phyloP scores from a whole-genome alignment of 92 coral and sea anemone species.

The Blastomussa wellsi region DNA sequence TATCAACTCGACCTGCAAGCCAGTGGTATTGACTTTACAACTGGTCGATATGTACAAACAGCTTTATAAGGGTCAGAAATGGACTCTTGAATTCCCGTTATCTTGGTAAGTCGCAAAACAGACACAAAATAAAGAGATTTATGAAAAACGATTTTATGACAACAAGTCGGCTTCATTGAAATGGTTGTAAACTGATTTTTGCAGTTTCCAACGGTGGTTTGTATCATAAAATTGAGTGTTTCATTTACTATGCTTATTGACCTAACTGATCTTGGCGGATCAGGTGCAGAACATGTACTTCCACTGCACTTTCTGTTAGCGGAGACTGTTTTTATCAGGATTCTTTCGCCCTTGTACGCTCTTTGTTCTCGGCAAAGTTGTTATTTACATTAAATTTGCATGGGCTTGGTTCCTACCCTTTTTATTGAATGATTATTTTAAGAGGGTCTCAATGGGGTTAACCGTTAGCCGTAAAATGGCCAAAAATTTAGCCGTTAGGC shows the following conservation, averaged over 20 bases:
- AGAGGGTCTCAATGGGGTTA: too few relatives aligned
- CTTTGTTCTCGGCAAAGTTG: too few relatives aligned
- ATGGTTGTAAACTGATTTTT: not conserved
- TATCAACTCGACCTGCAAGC: constrained; percentile 74
- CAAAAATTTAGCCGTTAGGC: too few relatives aligned
- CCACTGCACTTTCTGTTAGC: not conserved
- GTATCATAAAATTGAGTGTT: not conserved
- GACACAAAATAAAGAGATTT: not conserved
- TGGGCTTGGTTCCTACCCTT: too few relatives aligned
- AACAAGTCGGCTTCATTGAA: not conserved
- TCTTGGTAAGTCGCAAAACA: constrained; percentile 60
- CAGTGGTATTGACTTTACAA: constrained; percentile 61
- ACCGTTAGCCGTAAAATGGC: too few relatives aligned
- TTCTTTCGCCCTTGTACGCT: too few relatives aligned
- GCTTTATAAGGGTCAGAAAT: constrained; percentile 56
- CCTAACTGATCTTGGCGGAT: too few relatives aligned
- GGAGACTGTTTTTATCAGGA: not conserved
- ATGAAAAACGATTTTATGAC: not conserved
- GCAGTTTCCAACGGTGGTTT: not conserved
- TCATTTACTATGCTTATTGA: not conserved
- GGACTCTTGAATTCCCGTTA: constrained; percentile 78
- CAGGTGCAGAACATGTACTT: too few relatives aligned
- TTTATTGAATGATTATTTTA: too few relatives aligned
- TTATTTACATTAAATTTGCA: too few relatives aligned
- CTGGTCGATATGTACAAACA: constrained; percentile 67